A percentile compares a stretch with the other conserved stretches of the same genome.
Evolutionary conservation across 2,113 vertebrate genomes (phyloP).

Genomic region (Perognathus longimembris): DNA sequence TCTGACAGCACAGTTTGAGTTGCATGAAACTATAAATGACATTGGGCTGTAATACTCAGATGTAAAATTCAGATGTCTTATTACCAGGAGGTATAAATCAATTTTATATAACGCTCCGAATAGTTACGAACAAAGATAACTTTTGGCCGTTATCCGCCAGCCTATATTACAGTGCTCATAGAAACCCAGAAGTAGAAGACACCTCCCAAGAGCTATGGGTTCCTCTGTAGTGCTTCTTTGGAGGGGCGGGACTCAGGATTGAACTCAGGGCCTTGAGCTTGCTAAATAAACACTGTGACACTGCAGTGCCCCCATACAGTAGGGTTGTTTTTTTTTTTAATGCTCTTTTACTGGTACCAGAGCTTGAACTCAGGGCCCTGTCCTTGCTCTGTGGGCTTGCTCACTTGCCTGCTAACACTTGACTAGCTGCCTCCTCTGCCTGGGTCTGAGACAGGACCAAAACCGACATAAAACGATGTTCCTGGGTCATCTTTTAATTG

Average conservation of each 20-base stretch:
- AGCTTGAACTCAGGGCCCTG: too few species aligned
- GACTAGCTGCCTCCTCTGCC: background rate
- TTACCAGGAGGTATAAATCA: background rate
- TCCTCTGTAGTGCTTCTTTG: background rate
- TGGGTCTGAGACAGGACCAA: too few species aligned
- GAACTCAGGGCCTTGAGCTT: too few species aligned
- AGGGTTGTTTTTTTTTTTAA: too few species aligned
- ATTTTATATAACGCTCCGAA: background rate
- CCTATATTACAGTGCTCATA: background rate
- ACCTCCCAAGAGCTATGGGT: background rate
- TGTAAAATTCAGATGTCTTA: too few species aligned
- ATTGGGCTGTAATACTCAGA: background rate
- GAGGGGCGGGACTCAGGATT: too few species aligned
- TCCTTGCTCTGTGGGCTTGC: too few species aligned
- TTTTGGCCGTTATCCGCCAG: background rate
- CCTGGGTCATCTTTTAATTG: fast-evolving
- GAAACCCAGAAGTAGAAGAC: background rate
- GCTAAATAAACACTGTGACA: too few species aligned
- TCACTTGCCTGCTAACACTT: too few species aligned
- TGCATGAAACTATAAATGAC: background rate
- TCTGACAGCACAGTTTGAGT: background rate
- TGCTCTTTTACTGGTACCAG: too few species aligned
- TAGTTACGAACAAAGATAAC: background rate
- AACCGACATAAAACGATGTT: background rate
- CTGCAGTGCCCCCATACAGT: too few species aligned